Evolutionary conservation across 2,113 vertebrate genomes (phyloP), one percentile per base, ranked within the genome.

Genomic region (Hepsetus odoe): DNA sequence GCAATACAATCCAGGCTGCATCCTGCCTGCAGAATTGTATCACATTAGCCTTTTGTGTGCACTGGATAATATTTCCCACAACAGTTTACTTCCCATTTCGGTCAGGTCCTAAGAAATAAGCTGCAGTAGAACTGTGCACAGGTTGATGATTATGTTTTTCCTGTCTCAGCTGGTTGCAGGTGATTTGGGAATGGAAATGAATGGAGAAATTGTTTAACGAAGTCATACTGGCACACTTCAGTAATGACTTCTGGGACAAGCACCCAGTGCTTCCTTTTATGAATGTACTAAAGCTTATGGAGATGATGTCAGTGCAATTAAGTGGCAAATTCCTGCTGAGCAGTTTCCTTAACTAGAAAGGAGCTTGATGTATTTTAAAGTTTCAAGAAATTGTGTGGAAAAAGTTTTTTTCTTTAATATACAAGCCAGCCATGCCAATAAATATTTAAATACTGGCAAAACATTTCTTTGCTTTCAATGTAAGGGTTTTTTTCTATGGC

Each of bases 121-220:
- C 12, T 5, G 58, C 28, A 35, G 13, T 18, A 49, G 56, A 38
- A 5, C 30, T 38, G 20, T 35, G 10, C 35, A 22, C 16, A 20
- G 12, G 13, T 51, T 62, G 42, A 38, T 53, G 32, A 40, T 76
- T 76, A 76, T 40, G 61, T 66, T 55, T 26, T 55, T 67, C 46
- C 61, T 66, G 32, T 13, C 46, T 66, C 73, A 75, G 44, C 59
- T 38, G 13, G 62, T 35, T 16, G 30, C 59, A 12, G 1, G 33
- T 18, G 56, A 53, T 40, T 3, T 18, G 18, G 6, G 44, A 53
- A 53, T 38, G 66, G 14, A 26, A 70, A n/a, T 2, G 30, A 30
- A 30, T 72, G 58, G 32, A 66, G 77, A 30, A n/a, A 32, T 26
- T 26, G 70, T 24, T 66, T 79, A 73, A 67, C 65, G 69, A 56